Evolutionary conservation across 2,113 vertebrate species (phyloP), one percentile per base, ranked within the genome.

Genomic region (Saguinus midas): DNA sequence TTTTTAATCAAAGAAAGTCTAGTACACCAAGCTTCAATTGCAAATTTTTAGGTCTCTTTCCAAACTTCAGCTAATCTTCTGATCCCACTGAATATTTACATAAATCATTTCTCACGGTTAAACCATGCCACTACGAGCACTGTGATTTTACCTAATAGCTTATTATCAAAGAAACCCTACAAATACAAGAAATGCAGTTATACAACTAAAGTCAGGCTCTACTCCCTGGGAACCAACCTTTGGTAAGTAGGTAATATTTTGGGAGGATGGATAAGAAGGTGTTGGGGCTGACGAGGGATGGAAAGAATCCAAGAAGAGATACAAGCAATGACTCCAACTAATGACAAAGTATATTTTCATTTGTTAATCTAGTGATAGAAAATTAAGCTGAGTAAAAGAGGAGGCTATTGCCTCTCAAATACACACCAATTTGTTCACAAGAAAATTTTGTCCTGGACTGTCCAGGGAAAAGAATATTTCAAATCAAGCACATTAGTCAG

Each of bases 1-100:
- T 96, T 96, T 95, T 92, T 90, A 90, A 96, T 96, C 73, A 97
- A 96, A 96, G 91, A 52, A 94, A 95, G 72, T 87, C 90, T 96
- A 81, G 78, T 90, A 83, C 8, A 95, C 37, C 64, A 76, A 87
- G 97, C 70, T 68, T 97, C 55, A 94, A 87, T 58, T 92, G 96
- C 16, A 97, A 79, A 98, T 97, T 87, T 97, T 78, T 81, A 92
- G 90, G 64, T 37, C 16, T 85, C 73, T 97, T 92, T 90, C 66
- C 78, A 94, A 97, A 81, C 68, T 95, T 92, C 64, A 95, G 40
- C 40, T 96, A 90, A 96, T 87, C 94, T 96, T 97, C 45, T 97
- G 93, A 94, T 97, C 68, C 75, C 61, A 90, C 0, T 92, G 70
- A 78, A 97, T 95, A 97, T 94, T 97, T 93, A 96, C 55, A 73